Percentiles rank a stretch among this genome's conserved stretches.
phyloP scores from a whole-genome alignment of 2,113 vertebrate species.

The Tringa solitaria region DNA sequence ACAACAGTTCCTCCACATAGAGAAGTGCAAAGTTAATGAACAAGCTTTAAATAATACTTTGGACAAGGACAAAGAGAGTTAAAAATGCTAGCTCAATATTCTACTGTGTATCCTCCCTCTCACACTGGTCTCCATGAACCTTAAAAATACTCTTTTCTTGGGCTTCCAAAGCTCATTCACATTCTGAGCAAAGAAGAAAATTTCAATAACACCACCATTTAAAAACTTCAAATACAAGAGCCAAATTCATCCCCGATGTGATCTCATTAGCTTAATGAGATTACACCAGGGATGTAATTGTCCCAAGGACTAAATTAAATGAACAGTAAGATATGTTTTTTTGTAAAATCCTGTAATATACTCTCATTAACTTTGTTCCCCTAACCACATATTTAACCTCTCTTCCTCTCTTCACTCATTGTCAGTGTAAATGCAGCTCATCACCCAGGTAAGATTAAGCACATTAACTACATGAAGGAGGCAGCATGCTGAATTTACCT shows the following conservation, averaged over 20 bases:
- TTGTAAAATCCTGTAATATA: conserved; percentile 30
- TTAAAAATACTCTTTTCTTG: conserved; percentile 2
- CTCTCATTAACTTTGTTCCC: conserved; percentile 66
- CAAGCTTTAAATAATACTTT: not conserved
- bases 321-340: conserved; percentile 45
- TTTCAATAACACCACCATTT: not conserved
- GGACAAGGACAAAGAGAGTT: not conserved
- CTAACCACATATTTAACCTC: conserved; percentile 59
- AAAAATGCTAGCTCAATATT: not conserved
- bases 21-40: not conserved
- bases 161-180: not conserved
- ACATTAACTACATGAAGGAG: conserved; percentile 43
- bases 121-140: not conserved
- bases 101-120: not conserved
- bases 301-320: conserved; percentile 55
- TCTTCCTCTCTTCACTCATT: conserved; percentile 13
- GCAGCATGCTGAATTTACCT: conserved; percentile 13
- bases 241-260: conserved; percentile 37
- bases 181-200: conserved; percentile 12
- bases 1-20: not conserved
- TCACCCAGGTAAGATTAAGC: conserved; percentile 35
- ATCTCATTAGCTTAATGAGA: conserved; percentile 63
- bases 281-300: conserved; percentile 46
- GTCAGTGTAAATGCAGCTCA: conserved; percentile 16
- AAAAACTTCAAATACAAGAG: conserved; percentile 34